Percentiles rank a stretch among this genome's conserved stretches.
phyloP scores from a whole-genome alignment of 2,113 vertebrate genomes.

The Polypterus senegalus region DNA sequence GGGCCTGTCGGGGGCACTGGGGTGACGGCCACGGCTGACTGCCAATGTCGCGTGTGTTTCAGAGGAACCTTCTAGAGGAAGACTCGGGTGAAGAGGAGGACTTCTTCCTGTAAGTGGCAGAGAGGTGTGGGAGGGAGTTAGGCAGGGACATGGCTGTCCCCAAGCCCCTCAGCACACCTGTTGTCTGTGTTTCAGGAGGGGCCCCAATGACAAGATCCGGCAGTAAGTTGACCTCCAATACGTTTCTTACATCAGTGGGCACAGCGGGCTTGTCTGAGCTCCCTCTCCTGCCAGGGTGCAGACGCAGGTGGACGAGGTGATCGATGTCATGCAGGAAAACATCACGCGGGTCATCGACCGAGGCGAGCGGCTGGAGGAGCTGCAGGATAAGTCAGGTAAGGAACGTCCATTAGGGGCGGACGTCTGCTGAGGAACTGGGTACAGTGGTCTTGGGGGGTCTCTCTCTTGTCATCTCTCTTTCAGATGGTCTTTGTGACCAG shows the following conservation, averaged over 20 bases:
- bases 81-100: constrained; percentile 97
- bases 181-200: constrained; percentile 60
- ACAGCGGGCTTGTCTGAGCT: no score
- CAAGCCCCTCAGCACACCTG: background rate
- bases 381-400: constrained; percentile 94
- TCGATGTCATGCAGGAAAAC: constrained; percentile 98
- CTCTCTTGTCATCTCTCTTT: constrained; percentile 22
- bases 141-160: background rate
- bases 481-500: constrained; percentile 93
- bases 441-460: constrained; percentile 18
- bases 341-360: constrained; percentile 97
- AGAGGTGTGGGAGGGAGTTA: background rate
- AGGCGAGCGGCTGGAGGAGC: constrained; percentile 87
- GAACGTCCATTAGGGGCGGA: background rate
- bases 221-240: constrained; percentile 71
- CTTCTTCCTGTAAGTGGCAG: constrained; percentile 83
- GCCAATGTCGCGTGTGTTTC: constrained; percentile 19
- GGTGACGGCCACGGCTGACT: no score
- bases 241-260: no score
- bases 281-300: constrained; percentile 63
- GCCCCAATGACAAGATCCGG: constrained; percentile 91
- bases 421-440: no score
- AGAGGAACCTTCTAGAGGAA: constrained; percentile 95
- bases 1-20: no score
- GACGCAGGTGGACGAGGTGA: constrained; percentile 96